Evolutionary conservation across 1,140 invertebrate species (phyloP).

Genomic region (Brachionus manjavacas): DNA sequence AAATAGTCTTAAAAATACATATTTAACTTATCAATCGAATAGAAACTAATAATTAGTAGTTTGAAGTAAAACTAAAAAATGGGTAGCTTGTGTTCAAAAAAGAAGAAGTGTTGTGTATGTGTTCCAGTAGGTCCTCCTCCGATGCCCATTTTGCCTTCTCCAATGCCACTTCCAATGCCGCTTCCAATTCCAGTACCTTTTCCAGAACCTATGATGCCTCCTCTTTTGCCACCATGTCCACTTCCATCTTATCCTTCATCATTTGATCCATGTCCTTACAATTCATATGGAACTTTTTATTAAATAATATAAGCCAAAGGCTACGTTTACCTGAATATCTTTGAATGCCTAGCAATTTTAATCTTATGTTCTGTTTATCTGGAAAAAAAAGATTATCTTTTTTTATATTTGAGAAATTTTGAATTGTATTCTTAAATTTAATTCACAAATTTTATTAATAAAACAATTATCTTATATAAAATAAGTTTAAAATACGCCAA

Average conservation of each 20-base stretch:
- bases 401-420: neutral
- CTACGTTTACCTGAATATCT: neutral
- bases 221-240: neutral
- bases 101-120: neutral
- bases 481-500: no score
- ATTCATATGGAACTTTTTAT: neutral
- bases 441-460: no score
- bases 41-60: neutral
- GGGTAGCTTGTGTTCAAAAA: neutral
- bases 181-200: neutral
- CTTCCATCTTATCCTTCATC: neutral
- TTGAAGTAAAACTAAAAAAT: neutral
- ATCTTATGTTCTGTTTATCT: neutral
- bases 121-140: neutral
- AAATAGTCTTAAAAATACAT: neutral
- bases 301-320: neutral
- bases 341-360: neutral
- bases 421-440: no score
- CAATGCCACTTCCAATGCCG: neutral
- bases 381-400: neutral
- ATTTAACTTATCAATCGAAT: neutral
- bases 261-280: neutral
- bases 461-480: no score
- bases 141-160: neutral
- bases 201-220: neutral